Evolutionary conservation across 2,113 vertebrate genomes (phyloP).

Genomic region (Guaruba guarouba): DNA sequence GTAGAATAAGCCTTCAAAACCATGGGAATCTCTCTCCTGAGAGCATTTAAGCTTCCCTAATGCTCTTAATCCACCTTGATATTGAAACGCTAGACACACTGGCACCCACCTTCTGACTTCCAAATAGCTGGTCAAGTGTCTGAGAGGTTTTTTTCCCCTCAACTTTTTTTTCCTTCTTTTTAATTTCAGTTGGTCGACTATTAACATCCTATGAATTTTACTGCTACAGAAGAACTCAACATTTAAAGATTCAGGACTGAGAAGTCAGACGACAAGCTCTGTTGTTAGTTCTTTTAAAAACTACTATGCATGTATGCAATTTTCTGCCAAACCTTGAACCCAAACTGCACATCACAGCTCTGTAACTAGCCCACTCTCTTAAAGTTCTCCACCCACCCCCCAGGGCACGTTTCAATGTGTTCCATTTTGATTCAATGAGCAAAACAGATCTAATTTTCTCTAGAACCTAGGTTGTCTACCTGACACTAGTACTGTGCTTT

Average conservation of each 20-base stretch:
- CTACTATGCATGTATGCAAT: background rate
- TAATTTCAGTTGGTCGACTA: background rate
- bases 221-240: background rate
- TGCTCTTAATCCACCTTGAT: conserved; percentile 68
- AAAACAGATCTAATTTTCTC: background rate
- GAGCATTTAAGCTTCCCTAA: conserved; percentile 61
- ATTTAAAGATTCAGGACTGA: background rate
- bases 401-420: background rate
- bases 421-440: background rate
- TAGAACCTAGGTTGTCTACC: background rate
- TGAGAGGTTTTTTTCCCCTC: background rate
- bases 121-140: conserved; percentile 19
- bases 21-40: conserved; percentile 42
- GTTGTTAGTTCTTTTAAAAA: background rate
- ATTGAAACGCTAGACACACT: conserved; percentile 53
- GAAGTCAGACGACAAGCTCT: background rate
- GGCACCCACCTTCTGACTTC: conserved; percentile 50
- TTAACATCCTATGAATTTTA: background rate
- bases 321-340: background rate
- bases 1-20: conserved; percentile 25
- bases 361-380: background rate
- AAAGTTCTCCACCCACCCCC: background rate
- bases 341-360: background rate
- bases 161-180: background rate
- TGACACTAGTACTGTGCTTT: background rate